Evolutionary conservation across 2,888 invertebrate species (phyloP).

Genomic region (Proisotoma minuta): DNA sequence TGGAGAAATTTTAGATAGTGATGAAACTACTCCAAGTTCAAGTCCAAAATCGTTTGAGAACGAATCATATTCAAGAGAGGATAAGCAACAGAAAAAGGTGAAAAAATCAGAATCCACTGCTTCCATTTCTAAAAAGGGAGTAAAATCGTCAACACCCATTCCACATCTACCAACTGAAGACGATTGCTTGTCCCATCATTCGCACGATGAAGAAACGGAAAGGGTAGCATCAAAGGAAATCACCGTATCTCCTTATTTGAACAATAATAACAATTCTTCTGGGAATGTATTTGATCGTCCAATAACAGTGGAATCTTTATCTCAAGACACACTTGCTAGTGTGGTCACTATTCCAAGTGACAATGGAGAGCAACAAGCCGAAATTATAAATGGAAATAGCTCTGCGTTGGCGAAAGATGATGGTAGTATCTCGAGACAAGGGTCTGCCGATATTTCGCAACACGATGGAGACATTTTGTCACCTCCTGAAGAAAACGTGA

Average conservation of each 20-base stretch:
- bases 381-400: too few relatives aligned
- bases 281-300: background rate
- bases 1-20: slow-evolving; percentile 1
- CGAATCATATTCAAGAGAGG: too few relatives aligned
- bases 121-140: background rate
- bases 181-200: too few relatives aligned
- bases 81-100: background rate
- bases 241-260: background rate
- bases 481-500: too few relatives aligned
- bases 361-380: too few relatives aligned
- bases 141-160: background rate
- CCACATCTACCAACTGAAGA: background rate
- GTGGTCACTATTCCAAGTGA: too few relatives aligned
- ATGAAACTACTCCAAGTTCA: background rate
- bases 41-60: background rate
- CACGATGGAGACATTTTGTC: too few relatives aligned
- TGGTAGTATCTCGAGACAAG: too few relatives aligned
- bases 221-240: background rate
- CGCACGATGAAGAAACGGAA: too few relatives aligned
- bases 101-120: background rate
- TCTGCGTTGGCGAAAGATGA: too few relatives aligned
- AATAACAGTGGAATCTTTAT: background rate
- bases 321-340: background rate
- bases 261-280: background rate
- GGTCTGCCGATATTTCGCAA: too few relatives aligned